Base-by-base conservation (phyloP, 92 coral and sea anemone genomes). In the Paragorgia papillata region DNA sequence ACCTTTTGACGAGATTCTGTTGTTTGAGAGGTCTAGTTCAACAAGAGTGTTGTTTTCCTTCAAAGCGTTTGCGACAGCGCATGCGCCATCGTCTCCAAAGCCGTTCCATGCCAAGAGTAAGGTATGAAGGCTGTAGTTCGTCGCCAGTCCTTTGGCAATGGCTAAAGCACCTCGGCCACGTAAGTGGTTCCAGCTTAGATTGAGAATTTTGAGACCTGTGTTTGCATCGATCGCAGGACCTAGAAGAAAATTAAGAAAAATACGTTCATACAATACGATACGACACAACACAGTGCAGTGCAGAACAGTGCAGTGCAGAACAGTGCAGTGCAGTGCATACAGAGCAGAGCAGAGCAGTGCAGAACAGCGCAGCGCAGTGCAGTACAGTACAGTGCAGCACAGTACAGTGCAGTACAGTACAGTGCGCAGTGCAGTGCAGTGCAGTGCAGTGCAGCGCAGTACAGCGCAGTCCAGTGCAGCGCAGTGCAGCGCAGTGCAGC, bases 81-180 rank as follows among this genome's bases (percentile, higher is more conserved):
- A 84, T 8, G 97, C 97, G 0, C 97, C 97, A 1, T 90, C 93
- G 55, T 92, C 96, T 20, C 96, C 92, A 39, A 92, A 90, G 0
- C 97, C 97, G 48, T 92, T 92, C 97, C 97, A 92, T 7, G 97
- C 91, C 30, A 92, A 80, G 53, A 90, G 88, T 14, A 92, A 75
- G 1, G 79, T 50, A 73, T 82, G 74, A 9, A 92, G 81, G 26
- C 86, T 65, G 80, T 87, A 91, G 82, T 92, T 92, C 14, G 90
- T 90, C 8, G 92, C 84, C 46, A 92, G 82, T 0, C 97, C 96
- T 67, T 57, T 91, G 12, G 92, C 97, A 5, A 92, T 86, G 0
- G 96, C 92, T 3, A 92, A 79, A 2, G 96, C 97, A 2, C 97
- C 96, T 51, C 71, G 86, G 29, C 97, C 97, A 25, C 97, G 87